Conservation (phyloP, 2,888 invertebrate species). For the Metalampra italica region DNA sequence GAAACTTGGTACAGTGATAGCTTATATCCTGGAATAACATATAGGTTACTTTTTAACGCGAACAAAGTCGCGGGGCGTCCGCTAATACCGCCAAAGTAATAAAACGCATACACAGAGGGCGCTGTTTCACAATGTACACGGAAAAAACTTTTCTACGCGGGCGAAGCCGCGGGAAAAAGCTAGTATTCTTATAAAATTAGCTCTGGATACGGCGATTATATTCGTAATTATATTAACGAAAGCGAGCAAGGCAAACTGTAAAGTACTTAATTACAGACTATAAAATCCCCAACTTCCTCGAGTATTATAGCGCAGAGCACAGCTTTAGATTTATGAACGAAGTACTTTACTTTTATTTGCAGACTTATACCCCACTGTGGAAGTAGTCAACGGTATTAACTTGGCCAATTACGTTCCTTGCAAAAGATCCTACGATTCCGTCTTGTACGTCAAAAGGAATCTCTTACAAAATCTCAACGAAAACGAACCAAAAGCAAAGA, state of each 20-base stretch:
- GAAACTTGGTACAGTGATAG: too few relatives aligned
- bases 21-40: too few relatives aligned
- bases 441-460: conserved; percentile 59
- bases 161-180: too few relatives aligned
- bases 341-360: conserved; percentile 17
- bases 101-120: too few relatives aligned
- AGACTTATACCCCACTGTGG: conserved; percentile 27
- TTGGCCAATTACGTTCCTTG: conserved; percentile 39
- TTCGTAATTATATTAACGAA: background rate
- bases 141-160: too few relatives aligned
- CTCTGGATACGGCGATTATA: too few relatives aligned
- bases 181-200: too few relatives aligned
- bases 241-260: conserved; percentile 14
- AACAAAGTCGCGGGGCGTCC: too few relatives aligned
- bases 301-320: background rate
- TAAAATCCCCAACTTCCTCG: background rate
- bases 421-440: conserved; percentile 46
- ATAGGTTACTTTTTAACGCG: too few relatives aligned
- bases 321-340: background rate
- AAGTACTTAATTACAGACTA: conserved; percentile 9
- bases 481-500: conserved; percentile 2
- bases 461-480: conserved; percentile 19
- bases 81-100: too few relatives aligned
- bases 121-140: too few relatives aligned
- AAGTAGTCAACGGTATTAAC: conserved; percentile 44